Evolutionary conservation across 2,113 vertebrate species (phyloP), one percentile per base, ranked within the genome.

Genomic region (Scomber colias): DNA sequence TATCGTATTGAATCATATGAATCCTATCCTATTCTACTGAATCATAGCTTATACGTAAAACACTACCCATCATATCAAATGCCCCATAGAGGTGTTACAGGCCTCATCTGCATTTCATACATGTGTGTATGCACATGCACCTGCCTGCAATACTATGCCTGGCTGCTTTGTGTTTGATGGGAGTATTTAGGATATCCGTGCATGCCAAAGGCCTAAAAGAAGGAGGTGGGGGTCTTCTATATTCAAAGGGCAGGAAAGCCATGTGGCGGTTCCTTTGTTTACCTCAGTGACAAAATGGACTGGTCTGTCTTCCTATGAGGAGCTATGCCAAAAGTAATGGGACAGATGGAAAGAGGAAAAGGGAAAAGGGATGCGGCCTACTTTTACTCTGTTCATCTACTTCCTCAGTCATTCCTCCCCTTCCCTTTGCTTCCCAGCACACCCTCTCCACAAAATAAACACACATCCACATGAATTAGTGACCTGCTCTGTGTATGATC

Each of bases 261-360:
- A 80, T 77, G 83, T 86, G 85, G 77, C 71, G 76, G 82, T 93
- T 94, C 93, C 93, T 93, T 80, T 92, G 91, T 94, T 93, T 94
- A 92, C 91, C 84, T 82, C 63, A 80, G 72, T 89, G 84, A 89
- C 83, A 88, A 87, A 89, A 89, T 83, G 78, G 49, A 85, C 82
- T 75, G 71, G 77, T 35, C 57, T 53, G 50, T 40, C 90, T 90
- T 93, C 88, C 90, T 90, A 83, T 51, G 62, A 85, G 79, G 75
- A 79, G 69, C 75, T 49, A 44, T 79, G 86, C 83, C 79, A 82
- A 74, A 85, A 71, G 70, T 74, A 87, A 84, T 46, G 57, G 77
- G 77, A 87, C 74, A 73, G 81, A 72, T 82, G 77, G 79, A 83
- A 78, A 70, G 59, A 82, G 63, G 78, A 87, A 84, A 88, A 71